These are phyloP conservation scores for Hydropsyche betteni DNA, from an alignment of 2,888 invertebrate genomes.

Conservation along the genomic window DNA sequence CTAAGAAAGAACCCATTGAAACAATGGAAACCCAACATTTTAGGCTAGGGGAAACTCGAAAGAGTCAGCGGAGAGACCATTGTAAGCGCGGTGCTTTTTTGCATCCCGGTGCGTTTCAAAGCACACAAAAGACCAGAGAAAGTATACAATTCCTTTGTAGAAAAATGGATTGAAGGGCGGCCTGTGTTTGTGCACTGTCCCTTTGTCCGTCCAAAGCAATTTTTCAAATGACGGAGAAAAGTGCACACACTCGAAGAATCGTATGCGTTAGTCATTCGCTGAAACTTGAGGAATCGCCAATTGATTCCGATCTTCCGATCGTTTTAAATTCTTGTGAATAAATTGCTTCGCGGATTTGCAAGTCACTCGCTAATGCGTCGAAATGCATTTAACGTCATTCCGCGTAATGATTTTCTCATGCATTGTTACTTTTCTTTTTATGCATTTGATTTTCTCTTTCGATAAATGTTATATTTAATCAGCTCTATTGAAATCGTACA, in stretches of 20 bases:
- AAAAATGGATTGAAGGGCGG: not conserved
- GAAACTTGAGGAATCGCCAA: no score
- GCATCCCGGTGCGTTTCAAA: constrained; percentile 30
- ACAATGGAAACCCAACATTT: constrained; percentile 29
- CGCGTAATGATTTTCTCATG: no score
- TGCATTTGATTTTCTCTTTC: no score
- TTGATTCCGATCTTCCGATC: not conserved
- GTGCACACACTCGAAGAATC: not conserved
- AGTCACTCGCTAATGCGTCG: constrained; percentile 22
- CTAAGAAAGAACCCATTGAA: constrained; percentile 5
- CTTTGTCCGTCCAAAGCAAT: constrained; percentile 32
- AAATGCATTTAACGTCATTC: not conserved
- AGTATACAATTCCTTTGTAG: constrained; percentile 38
- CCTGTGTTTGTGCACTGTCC: constrained; percentile 36
- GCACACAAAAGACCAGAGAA: constrained; percentile 40
- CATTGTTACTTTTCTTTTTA: no score
- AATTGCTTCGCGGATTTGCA: constrained; percentile 11
- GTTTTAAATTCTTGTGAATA: not conserved
- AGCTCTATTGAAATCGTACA: no score
- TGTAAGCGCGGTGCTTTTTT: not conserved
- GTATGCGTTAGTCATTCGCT: no score
- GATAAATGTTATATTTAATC: no score
- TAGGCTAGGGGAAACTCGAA: constrained; percentile 18
- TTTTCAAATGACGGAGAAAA: constrained; percentile 35
- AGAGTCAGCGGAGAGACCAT: not conserved